Evolutionary conservation across 2,113 vertebrate genomes (phyloP).

Genomic region (Rhea pennata): DNA sequence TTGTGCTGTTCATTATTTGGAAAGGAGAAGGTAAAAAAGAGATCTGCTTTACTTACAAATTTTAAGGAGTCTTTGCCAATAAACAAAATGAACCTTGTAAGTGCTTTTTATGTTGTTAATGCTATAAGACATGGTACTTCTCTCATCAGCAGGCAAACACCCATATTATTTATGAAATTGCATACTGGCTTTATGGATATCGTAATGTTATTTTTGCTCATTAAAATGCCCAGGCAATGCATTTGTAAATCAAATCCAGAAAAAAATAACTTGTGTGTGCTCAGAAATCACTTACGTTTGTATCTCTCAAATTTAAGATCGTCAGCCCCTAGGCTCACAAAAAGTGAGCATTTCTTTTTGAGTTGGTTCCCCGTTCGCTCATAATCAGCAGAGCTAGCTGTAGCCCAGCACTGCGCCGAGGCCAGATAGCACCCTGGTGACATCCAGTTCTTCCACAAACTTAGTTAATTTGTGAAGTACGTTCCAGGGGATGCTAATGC

Average conservation of each 20-base stretch:
- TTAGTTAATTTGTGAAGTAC: neutral
- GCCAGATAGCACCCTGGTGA: neutral
- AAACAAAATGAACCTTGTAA: neutral
- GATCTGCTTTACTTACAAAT: neutral
- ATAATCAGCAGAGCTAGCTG: neutral
- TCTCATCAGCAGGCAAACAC: slow-evolving; percentile 1
- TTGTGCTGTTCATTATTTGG: neutral
- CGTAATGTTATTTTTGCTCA: slow-evolving; percentile 13
- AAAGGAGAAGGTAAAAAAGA: neutral
- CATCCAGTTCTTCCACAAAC: neutral
- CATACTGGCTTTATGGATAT: neutral
- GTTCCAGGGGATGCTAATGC: neutral
- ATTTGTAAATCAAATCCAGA: neutral
- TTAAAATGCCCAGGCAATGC: neutral
- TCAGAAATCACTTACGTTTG: neutral
- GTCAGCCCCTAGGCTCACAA: neutral
- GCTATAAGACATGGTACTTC: neutral
- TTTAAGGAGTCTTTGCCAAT: neutral
- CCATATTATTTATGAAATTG: slow-evolving; percentile 5
- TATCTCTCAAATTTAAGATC: neutral
- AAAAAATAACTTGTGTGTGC: neutral
- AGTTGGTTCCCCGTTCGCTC: neutral
- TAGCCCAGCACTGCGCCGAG: neutral
- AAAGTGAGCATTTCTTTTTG: neutral
- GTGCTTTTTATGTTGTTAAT: slow-evolving; percentile 24